A percentile compares a stretch with the other conserved stretches of the same genome.
Conservation (phyloP, 2,113 vertebrate species). For the Protobothrops flavoviridis region DNA sequence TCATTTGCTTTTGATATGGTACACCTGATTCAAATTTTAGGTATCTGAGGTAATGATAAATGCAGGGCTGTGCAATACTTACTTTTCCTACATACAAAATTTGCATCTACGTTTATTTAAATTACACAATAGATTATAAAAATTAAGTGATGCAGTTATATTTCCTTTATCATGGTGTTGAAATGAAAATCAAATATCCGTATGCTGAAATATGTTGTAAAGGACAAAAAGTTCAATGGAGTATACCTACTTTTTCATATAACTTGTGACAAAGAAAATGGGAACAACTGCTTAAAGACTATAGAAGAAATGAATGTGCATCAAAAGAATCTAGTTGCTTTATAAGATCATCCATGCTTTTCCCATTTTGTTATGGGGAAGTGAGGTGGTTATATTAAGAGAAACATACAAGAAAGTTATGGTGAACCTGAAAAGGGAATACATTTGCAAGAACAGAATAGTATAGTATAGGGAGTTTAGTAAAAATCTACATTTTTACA, state of each 20-base stretch:
- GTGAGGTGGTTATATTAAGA: not conserved
- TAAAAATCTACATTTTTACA: not conserved
- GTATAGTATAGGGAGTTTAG: not conserved
- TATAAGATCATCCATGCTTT: too few species aligned
- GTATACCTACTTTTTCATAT: not conserved
- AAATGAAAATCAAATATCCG: not conserved
- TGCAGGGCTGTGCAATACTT: not conserved
- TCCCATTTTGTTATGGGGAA: not conserved
- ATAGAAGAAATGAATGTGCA: not conserved
- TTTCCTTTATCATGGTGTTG: not conserved
- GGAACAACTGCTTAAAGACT: not conserved
- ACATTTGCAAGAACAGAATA: not conserved
- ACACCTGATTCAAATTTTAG: not conserved
- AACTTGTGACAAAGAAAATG: not conserved
- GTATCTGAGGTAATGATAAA: not conserved
- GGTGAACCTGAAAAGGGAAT: not conserved
- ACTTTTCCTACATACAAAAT: not conserved
- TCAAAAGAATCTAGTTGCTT: not conserved
- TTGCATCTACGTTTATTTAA: not conserved
- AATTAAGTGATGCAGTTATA: not conserved
- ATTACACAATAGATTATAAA: not conserved
- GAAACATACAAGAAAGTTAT: not conserved
- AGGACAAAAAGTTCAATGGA: not conserved
- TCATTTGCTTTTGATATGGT: not conserved
- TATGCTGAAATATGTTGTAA: not conserved